Evolutionary conservation across 2,113 vertebrate species (phyloP), one percentile per base, ranked within the genome.

Genomic region (Anarrhichthys ocellatus): DNA sequence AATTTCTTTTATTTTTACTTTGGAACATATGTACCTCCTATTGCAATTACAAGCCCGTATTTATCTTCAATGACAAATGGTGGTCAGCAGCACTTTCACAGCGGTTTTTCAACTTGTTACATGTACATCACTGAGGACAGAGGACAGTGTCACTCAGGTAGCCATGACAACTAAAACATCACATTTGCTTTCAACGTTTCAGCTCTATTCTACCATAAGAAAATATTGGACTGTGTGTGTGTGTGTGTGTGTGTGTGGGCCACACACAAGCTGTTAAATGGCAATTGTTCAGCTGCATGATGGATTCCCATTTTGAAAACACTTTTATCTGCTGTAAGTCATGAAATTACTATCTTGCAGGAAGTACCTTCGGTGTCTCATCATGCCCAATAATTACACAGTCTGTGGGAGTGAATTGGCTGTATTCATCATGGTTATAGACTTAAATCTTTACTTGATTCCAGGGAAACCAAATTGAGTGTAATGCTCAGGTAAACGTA

Each of bases 111-210:
- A 50, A 54, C 34, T 34, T 24, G 15, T 77, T 46, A 62, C 72
- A 50, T 73, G 78, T 38, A 58, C 68, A 17, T 46, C n/a, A 64
- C 36, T 42, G 17, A 68, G 59, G 79, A 63, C 61, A 44, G 77
- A 83, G 64, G 63, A 82, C 64, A 59, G 34, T 83, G 64, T 72
- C 34, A 73, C 44, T 70, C 42, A 63, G 71, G 86, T 90, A 78
- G 86, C 61, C 88, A 87, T 91, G 86, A 85, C 89, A 88, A 91
- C 88, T 70, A 44, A 86, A 82, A 67, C 40, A 75, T 73, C 64
- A 74, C 15, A 36, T 63, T 86, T 81, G 76, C 67, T 86, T 64
- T 85, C 14, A 82, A 27, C 32, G 29, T 74, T 73, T 73, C 42
- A 68, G 73, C 64, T 82, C 77, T 78, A 72, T 54, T 75, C 38